Conservation (phyloP, 2,797 vertebrate species). For the Acanthis flammea region DNA sequence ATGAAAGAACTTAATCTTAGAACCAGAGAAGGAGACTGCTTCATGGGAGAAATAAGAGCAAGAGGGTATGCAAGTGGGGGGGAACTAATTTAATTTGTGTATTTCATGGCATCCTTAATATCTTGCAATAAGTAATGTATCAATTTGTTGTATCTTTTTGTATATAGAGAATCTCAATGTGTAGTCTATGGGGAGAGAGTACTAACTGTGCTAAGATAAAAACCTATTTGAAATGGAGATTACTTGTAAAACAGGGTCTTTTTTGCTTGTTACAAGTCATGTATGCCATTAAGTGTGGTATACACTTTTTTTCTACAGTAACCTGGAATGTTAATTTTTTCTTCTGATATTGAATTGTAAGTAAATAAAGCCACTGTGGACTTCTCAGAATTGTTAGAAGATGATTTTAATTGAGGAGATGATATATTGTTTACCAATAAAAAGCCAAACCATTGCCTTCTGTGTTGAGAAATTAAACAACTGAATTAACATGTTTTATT, state of each 20-base stretch:
- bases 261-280: constrained; percentile 50
- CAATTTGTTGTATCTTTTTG: constrained; percentile 62
- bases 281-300: constrained; percentile 17
- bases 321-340: constrained; percentile 7
- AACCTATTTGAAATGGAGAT: constrained; percentile 22
- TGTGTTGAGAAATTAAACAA: neutral
- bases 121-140: constrained; percentile 65
- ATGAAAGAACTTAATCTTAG: constrained; percentile 66
- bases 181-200: neutral
- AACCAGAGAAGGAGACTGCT: constrained; percentile 63
- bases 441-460: constrained; percentile 52
- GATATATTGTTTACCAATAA: constrained; percentile 55
- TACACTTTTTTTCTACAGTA: constrained; percentile 44
- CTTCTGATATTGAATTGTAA: constrained; percentile 24
- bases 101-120: constrained; percentile 59
- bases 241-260: constrained; percentile 44
- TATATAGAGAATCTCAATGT: constrained; percentile 58
- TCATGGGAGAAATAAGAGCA: constrained; percentile 69
- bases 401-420: constrained; percentile 19
- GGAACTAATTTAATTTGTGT: constrained; percentile 51
- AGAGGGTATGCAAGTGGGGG: neutral
- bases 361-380: constrained; percentile 17
- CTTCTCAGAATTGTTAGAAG: constrained; percentile 1
- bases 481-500: constrained; percentile 26
- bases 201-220: neutral